Base-by-base conservation (phyloP, 2,888 invertebrate species). In the Netelia inedita region DNA sequence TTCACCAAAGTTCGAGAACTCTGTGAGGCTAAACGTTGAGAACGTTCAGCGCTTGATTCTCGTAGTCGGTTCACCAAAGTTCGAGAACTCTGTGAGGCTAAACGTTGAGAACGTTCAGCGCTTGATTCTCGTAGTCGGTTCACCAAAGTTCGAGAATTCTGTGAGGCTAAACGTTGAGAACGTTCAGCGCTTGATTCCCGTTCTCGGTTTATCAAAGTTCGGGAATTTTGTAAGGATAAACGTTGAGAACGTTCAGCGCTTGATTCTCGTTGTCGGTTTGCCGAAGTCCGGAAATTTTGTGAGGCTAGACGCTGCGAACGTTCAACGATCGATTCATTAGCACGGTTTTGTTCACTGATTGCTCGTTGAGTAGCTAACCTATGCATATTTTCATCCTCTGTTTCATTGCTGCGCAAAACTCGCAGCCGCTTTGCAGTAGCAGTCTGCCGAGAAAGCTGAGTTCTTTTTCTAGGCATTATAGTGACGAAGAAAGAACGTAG, bases 161-260 rank as follows among this genome's bases (percentile, higher is more conserved):
- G 65, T 23, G 16, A 16, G 9, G 16, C 8, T 21, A 65, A 23
- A 16, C 65, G 65, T 23, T 65, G 65, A 9, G 23, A 65, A 65
- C 65, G 65, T 23, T 65, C n/a, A 19, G 11, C 9, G n/a, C 65
- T 65, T 11, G 65, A 65, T 23, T 65, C 65, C 23, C 28, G 65
- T 9, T 16, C 65, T 8, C 23, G 65, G 6, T 21, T n/a, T 8
- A 21, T n/a, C 86, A 84, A 88, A 86, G 89, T 88, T 87, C 88
- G 88, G 87, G 88, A 82, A 88, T 90, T 65, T 65, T 21, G 65
- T 65, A 21, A 16, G 41, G 65, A 8, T 21, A 65, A 11, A 41
- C 65, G 65, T 23, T 65, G 65, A 5, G 23, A 65, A 65, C 65
- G 65, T 23, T 65, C 50, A 10, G n/a, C 11, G 11, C 50, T 50